phyloP scores from a whole-genome alignment of 2,113 vertebrate genomes.

The Galbula dea region DNA sequence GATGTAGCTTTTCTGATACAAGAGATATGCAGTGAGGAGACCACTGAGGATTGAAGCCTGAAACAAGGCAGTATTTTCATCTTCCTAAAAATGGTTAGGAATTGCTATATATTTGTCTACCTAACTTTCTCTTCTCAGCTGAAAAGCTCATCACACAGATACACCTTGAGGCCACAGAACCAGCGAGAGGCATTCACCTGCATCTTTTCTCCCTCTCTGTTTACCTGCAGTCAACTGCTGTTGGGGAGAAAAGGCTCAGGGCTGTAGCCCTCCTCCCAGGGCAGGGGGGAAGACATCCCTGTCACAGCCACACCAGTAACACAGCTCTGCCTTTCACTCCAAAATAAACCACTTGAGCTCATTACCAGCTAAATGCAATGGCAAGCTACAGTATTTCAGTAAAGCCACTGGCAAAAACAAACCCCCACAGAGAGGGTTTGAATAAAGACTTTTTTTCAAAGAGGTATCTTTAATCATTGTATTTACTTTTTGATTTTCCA shows the following conservation, averaged over 20 bases:
- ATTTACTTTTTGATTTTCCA: conserved; percentile 1
- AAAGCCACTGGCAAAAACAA: not conserved
- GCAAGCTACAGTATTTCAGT: not conserved
- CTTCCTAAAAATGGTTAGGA: not conserved
- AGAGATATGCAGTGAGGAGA: not conserved
- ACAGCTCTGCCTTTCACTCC: not conserved
- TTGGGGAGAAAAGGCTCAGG: not conserved
- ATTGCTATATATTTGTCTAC: not conserved
- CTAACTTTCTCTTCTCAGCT: not conserved
- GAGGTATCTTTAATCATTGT: not conserved
- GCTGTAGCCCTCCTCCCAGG: not conserved
- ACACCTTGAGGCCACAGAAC: not conserved
- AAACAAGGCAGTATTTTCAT: not conserved
- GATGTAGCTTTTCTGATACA: not conserved
- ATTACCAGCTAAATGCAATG: not conserved
- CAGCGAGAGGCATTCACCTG: not conserved
- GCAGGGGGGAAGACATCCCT: not conserved
- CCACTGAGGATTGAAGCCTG: not conserved
- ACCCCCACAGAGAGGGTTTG: not conserved
- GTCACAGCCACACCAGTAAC: not conserved
- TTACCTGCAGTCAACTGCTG: not conserved
- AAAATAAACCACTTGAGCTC: not conserved
- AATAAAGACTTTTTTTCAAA: not conserved
- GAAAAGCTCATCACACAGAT: not conserved
- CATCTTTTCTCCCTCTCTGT: not conserved